Base-by-base conservation (phyloP, 2,888 invertebrate genomes). In the Celastrina argiolus region DNA sequence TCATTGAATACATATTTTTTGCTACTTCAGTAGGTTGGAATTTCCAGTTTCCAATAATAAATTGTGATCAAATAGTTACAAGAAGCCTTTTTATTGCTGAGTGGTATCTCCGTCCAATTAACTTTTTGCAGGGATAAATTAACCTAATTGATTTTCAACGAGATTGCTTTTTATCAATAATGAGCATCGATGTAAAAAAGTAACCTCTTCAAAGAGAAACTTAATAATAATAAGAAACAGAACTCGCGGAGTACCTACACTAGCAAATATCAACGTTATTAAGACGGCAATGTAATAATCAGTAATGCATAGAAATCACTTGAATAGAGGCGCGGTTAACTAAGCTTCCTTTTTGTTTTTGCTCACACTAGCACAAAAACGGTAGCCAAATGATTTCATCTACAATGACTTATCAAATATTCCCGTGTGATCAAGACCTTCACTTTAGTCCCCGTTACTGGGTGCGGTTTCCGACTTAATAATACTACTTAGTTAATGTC, bases 91-190 rank as follows among this genome's bases (percentile, higher is more conserved):
- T 61, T 61, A 61, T 39, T 36, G 22, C 36, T 39, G 36, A 39
- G 61, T 39, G 61, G 61, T 61, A 61, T 39, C 61, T 61, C 61
- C 61, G 61, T 61, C 61, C 61, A 61, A 61, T 61, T 61, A 61
- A 39, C 61, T 61, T 61, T 61, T 61, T 61, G 61, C 36, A 22
- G 12, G 14, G 16, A 39, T 61, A 61, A 61, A 61, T 61, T 61
- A 61, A 39, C 36, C 36, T 61, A 61, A 61, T 22, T 61, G 61
- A 39, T 39, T 61, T 31, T 58, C 12, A 51, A 51, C 51, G 51
- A 12, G 22, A 51, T 51, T 51, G 51, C 51, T 51, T 51, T 51
- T 51, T 51, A 51, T 51, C 51, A 51, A 51, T 51, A 51, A 51
- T 51, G 51, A 51, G 51, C 51, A 14, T 22, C 51, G 22, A 26